Evolutionary conservation across 2,797 vertebrate genomes (phyloP), one percentile per base, ranked within the genome.

Genomic region (Thaleichthys pacificus): DNA sequence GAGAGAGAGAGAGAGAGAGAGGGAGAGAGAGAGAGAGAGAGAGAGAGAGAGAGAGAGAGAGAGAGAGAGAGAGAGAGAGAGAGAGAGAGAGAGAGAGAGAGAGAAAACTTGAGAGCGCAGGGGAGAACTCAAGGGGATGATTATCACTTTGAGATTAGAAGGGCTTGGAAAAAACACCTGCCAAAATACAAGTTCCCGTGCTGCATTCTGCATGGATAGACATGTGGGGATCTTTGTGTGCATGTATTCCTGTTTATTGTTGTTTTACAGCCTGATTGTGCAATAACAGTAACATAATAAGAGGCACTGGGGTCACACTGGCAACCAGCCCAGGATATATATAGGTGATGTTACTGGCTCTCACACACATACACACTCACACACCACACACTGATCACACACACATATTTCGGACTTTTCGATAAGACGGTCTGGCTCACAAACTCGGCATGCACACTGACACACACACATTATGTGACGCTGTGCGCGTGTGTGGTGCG

Each of bases 241-340:
- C 78, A 38, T 67, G 75, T 66, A 69, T 57, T 11, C 8, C 57
- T 62, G 58, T 28, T 47, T 66, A 58, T 69, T 78, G 70, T 75
- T 84, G 79, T 83, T 75, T 76, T 49, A 60, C 69, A 65, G 24
- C n/a, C 30, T 66, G 84, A 87, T 87, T 68, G 74, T 78, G 78
- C 76, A 86, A 90, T 90, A 77, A 88, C 85, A 84, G 79, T 74
- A 76, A 81, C 79, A 84, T 88, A 87, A 85, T 87, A 80, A 88
- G 74, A 82, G 70, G 60, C 77, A 76, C 71, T 66, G 80, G 17
- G 66, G 82, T 87, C 88, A 89, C 80, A 83, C 81, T 81, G 83
- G 82, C 70, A 73, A 30, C 51, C 24, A 28, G 12, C 51, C 4
- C 24, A 56, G 61, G 51, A 30, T n/a, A 28, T 72, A 57, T 35